phyloP scores from a whole-genome alignment of 1,140 invertebrate species.

The Epicauta chinensis region DNA sequence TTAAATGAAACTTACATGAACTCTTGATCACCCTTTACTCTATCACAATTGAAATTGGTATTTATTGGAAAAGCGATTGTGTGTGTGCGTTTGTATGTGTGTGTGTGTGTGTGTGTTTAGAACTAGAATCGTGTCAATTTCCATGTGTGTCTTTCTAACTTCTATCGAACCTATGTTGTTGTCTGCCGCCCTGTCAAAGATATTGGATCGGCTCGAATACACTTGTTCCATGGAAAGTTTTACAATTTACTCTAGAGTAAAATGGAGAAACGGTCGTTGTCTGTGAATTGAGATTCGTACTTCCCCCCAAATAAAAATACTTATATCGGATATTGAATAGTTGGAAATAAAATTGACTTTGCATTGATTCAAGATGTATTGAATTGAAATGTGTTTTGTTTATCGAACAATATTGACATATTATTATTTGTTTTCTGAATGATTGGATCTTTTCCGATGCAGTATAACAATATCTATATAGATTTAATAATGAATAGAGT shows the following conservation, averaged over 20 bases:
- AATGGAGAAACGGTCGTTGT: neutral
- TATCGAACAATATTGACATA: no score
- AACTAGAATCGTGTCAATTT: conserved; percentile 10
- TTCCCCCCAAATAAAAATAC: no score
- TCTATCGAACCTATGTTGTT: conserved; percentile 12
- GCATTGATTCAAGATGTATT: no score
- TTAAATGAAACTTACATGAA: conserved; percentile 31
- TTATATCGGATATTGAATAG: no score
- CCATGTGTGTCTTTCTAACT: conserved; percentile 6
- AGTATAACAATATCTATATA: conserved; percentile 6
- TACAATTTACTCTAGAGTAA: conserved; percentile 8
- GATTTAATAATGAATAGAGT: conserved; percentile 23
- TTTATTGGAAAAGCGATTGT: conserved; percentile 18
- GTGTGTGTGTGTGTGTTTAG: conserved; percentile 1
- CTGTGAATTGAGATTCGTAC: no score
- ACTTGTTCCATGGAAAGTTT: conserved; percentile 16
- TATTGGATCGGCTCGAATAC: conserved; percentile 21
- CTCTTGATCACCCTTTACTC: conserved; percentile 26
- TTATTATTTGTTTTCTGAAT: conserved; percentile 7
- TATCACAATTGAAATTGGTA: conserved; percentile 18
- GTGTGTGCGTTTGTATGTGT: no score
- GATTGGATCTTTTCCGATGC: conserved; percentile 6
- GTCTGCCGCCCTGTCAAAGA: conserved; percentile 12
- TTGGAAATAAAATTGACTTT: no score
- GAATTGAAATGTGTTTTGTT: no score